Percentiles rank a stretch among this genome's conserved stretches.
These are phyloP conservation scores for Sebastolobus alascanus DNA, from an alignment of 2,797 vertebrate genomes.

Conservation along the genomic window DNA sequence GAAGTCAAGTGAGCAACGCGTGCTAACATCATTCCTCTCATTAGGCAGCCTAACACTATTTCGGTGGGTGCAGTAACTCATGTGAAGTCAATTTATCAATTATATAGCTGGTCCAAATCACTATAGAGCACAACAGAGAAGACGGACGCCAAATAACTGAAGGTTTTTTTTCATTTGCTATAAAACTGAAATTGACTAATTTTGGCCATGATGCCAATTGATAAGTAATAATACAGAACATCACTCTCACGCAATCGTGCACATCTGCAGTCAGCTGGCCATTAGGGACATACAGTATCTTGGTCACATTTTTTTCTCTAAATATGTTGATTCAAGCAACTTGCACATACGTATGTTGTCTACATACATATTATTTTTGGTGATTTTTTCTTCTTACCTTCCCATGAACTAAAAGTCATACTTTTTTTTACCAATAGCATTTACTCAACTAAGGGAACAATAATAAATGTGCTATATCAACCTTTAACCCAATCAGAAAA, in stretches of 20 bases:
- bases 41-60: constrained; percentile 33
- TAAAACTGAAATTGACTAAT: neutral
- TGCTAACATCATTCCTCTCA: constrained; percentile 25
- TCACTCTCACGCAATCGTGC: neutral
- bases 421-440: too few relatives aligned
- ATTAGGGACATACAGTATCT: neutral
- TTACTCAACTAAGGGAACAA: too few relatives aligned
- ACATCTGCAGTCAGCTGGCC: neutral
- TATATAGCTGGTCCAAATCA: constrained; percentile 25
- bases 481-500: too few relatives aligned
- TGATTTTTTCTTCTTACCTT: too few relatives aligned
- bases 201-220: neutral
- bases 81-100: constrained; percentile 65
- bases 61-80: constrained; percentile 46
- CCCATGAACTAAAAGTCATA: too few relatives aligned
- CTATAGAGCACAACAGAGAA: neutral
- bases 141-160: neutral
- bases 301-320: too few relatives aligned
- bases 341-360: too few relatives aligned
- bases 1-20: constrained; percentile 58
- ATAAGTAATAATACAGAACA: neutral
- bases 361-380: too few relatives aligned
- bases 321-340: too few relatives aligned
- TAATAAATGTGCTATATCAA: too few relatives aligned
- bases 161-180: neutral